A percentile compares a stretch with the other conserved stretches of the same genome.
These are phyloP conservation scores for Spialia ferax DNA, from an alignment of 2,888 invertebrate genomes.

Conservation along the genomic window DNA sequence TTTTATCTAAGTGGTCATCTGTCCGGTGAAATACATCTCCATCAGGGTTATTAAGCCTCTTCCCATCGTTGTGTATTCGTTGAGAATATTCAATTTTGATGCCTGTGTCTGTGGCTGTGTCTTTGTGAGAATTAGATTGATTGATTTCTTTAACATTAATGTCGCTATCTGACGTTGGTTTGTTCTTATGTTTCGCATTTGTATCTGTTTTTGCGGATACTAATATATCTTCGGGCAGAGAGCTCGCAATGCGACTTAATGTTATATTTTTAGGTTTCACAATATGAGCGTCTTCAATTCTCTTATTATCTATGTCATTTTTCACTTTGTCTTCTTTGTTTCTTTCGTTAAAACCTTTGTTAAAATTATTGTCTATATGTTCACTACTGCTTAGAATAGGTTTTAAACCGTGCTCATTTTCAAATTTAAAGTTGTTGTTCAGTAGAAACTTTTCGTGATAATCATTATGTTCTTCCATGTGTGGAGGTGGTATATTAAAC, in stretches of 20 bases:
- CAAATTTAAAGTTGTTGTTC: neutral
- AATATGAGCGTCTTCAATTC: neutral
- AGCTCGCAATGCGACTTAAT: neutral
- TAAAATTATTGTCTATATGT: neutral
- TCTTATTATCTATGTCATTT: neutral
- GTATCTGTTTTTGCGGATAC: neutral
- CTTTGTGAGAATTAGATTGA: neutral
- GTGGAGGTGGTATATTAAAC: neutral
- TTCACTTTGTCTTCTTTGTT: neutral
- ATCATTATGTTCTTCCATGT: neutral
- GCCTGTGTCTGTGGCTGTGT: neutral
- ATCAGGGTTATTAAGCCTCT: neutral
- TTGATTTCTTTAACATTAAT: neutral
- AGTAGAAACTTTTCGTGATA: neutral
- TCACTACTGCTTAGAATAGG: neutral
- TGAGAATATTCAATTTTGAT: neutral
- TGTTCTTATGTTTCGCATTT: neutral
- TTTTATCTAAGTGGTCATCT: constrained; percentile 15
- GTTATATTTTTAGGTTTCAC: neutral
- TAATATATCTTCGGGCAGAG: neutral
- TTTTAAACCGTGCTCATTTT: neutral
- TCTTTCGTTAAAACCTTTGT: neutral
- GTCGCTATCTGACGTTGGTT: neutral
- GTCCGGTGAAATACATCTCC: neutral
- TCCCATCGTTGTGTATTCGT: neutral